These are phyloP conservation scores for Meleagris gallopavo DNA, from an alignment of 2,113 vertebrate genomes.

Conservation along the genomic window DNA sequence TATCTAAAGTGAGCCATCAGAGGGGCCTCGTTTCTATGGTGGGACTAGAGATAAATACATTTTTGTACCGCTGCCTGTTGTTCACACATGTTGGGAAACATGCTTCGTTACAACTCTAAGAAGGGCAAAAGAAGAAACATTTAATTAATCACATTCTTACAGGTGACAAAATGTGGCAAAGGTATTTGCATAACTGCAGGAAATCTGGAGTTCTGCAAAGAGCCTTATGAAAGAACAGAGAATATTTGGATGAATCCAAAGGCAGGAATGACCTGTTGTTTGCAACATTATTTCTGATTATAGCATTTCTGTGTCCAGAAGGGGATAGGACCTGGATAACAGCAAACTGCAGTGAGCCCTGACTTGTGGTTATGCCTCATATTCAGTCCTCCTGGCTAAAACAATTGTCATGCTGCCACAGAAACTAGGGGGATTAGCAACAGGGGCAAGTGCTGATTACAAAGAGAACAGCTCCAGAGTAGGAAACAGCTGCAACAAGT, in stretches of 20 bases:
- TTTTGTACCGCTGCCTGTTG: not conserved
- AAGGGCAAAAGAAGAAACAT: not conserved
- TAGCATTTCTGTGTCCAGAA: not conserved
- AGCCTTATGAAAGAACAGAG: not conserved
- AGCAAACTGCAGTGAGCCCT: not conserved
- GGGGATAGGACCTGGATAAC: not conserved
- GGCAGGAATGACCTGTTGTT: not conserved
- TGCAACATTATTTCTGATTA: not conserved
- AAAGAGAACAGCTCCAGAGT: not conserved
- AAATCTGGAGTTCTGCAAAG: not conserved
- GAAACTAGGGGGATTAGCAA: not conserved
- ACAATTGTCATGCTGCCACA: not conserved
- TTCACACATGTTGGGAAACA: not conserved
- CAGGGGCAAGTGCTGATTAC: not conserved
- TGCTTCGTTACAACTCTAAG: accelerated
- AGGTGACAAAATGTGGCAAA: not conserved
- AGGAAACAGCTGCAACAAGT: not conserved
- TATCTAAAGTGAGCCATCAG: slow-evolving; percentile 8
- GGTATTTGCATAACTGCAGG: accelerated
- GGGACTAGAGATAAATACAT: not conserved
- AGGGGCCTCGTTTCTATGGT: not conserved
- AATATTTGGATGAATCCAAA: not conserved
- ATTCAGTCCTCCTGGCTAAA: not conserved
- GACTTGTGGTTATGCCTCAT: not conserved
- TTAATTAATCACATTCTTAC: not conserved